Base-by-base conservation (phyloP, 2,797 vertebrate genomes). In the Sylvilagus floridanus region DNA sequence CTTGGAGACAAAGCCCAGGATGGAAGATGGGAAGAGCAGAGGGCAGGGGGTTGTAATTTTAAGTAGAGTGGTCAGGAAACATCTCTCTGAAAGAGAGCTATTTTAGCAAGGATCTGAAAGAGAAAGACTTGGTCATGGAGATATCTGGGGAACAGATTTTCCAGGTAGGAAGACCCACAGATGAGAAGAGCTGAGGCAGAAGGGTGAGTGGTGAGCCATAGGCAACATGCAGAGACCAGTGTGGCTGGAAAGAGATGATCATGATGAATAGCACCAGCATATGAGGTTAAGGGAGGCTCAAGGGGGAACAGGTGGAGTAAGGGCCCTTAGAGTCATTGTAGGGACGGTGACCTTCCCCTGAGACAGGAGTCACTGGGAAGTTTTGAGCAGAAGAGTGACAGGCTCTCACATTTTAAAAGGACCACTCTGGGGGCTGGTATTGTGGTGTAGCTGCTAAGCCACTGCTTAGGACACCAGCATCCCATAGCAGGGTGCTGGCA, bases 81-180 rank as follows among this genome's bases (percentile, higher is more conserved):
- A 11, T 68, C 60, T 93, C 22, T 57, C 17, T 69, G 21, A 42
- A 84, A 91, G 90, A 19, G 47, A 95, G 30, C 24, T 71, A 62
- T 65, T 57, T 93, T 62, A 75, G 54, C 28, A 68, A 90, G 88
- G 13, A 66, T 35, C 62, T 73, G 47, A 91, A 95, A 72, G 84
- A 84, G 37, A 13, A 75, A 32, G 63, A 28, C 30, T 50, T 71
- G 50, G 42, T 19, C 5, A 10, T 21, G 17, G 60, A 57, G 26
- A 37, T 76, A 32, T 17, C 6, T 89, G 30, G 57, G 35, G 8
- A 9, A 82, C 73, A 47, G 75, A 22, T 0, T 2, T 86, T 52
- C n/a, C 32, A 42, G 63, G 54, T 68, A 88, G 77, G 93, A 78
- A 72, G 30, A 69, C 26, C 24, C 60, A 82, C 60, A 78, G 47